Conservation (phyloP, 2,797 vertebrate genomes). For the Bucorvus abyssinicus region DNA sequence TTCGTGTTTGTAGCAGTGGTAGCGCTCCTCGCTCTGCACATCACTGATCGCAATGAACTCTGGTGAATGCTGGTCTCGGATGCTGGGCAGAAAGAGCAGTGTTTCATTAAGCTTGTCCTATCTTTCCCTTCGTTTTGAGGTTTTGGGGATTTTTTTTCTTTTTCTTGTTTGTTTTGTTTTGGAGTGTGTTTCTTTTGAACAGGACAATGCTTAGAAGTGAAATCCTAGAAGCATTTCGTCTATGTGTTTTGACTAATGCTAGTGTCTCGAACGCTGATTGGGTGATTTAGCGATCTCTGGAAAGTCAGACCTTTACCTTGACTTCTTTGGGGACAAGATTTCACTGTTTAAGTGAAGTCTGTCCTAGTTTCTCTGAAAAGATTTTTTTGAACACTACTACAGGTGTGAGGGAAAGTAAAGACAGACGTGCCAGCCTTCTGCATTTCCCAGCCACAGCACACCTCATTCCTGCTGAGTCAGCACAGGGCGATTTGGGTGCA, state of each 20-base stretch:
- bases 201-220: background rate
- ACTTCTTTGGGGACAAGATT: background rate
- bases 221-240: background rate
- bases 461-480: background rate
- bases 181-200: background rate
- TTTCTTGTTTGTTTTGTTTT: background rate
- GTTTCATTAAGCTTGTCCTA: background rate
- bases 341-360: background rate
- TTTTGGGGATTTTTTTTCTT: background rate
- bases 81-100: background rate
- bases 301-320: background rate
- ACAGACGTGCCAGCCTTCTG: background rate
- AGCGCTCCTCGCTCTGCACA: slow-evolving; percentile 25
- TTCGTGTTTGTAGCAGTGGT: background rate
- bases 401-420: background rate
- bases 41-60: background rate
- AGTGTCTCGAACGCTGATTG: fast-evolving
- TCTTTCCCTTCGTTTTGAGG: background rate
- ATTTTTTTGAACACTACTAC: background rate
- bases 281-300: background rate
- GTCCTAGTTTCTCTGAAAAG: background rate
- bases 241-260: background rate
- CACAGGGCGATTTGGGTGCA: fast-evolving
- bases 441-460: background rate
- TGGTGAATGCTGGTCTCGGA: background rate